phyloP scores from a whole-genome alignment of 2,888 invertebrate genomes.

The Zaprionus bogoriensis region DNA sequence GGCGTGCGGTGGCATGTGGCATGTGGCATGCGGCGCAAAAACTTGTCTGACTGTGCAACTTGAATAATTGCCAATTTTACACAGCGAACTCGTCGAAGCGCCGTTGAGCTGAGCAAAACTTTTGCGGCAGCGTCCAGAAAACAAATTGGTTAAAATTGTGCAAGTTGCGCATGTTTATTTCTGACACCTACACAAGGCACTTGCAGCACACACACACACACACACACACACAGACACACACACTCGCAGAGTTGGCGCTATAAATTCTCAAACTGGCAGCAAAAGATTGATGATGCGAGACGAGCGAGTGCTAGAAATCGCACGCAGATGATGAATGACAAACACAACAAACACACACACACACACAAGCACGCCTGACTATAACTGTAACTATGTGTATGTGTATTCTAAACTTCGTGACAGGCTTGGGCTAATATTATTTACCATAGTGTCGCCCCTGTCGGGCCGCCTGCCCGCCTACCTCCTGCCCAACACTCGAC shows the following conservation, averaged over 20 bases:
- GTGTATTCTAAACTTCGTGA: constrained; percentile 36
- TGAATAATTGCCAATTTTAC: constrained; percentile 68
- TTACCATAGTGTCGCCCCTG: constrained; percentile 43
- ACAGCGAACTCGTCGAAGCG: constrained; percentile 6
- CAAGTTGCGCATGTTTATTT: constrained; percentile 46
- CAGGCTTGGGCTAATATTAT: constrained; percentile 56
- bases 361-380: constrained; percentile 2
- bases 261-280: constrained; percentile 51
- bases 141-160: constrained; percentile 64
- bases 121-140: constrained; percentile 25
- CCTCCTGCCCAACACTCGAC: not conserved
- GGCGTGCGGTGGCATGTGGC: not conserved
- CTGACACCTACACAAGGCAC: constrained; percentile 44
- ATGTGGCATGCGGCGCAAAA: constrained; percentile 7
- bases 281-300: constrained; percentile 64
- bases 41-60: constrained; percentile 36
- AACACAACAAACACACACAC: constrained; percentile 26
- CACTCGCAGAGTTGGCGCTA: constrained; percentile 26
- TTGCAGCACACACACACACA: constrained; percentile 20
- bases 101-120: constrained; percentile 20
- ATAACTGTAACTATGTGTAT: constrained; percentile 19
- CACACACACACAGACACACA: constrained; percentile 1
- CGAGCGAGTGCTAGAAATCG: constrained; percentile 57
- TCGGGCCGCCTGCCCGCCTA: not conserved
- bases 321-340: constrained; percentile 66